These are phyloP conservation scores for Gasteruption jaculator DNA, from an alignment of 2,888 invertebrate genomes.

Conservation along the genomic window DNA sequence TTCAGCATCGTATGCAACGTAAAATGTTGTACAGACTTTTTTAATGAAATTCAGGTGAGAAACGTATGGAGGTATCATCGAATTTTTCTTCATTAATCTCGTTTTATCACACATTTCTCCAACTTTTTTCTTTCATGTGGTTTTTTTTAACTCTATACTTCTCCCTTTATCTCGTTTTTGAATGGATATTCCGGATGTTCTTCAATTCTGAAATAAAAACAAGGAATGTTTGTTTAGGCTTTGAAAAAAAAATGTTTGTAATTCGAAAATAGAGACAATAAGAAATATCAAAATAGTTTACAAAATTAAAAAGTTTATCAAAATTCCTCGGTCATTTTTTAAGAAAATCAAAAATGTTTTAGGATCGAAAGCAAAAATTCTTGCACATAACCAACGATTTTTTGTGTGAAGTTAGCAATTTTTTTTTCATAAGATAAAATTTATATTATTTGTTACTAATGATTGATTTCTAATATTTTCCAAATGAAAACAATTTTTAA, in stretches of 20 bases:
- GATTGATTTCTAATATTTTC: no score
- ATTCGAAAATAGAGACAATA: no score
- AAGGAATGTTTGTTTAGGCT: slow-evolving; percentile 3
- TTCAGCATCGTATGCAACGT: slow-evolving; percentile 94
- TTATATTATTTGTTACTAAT: no score
- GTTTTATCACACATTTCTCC: background rate
- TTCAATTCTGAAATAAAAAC: slow-evolving; percentile 54
- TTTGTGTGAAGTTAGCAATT: no score
- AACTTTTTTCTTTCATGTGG: background rate
- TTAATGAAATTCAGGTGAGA: slow-evolving; percentile 56
- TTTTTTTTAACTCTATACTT: background rate
- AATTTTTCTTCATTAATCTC: slow-evolving; percentile 9
- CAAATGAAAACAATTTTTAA: background rate
- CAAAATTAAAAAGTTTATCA: no score
- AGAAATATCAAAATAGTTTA: no score
- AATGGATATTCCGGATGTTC: slow-evolving; percentile 71
- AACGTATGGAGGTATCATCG: slow-evolving; percentile 19
- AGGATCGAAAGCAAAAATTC: no score
- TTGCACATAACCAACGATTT: no score
- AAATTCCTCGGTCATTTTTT: no score
- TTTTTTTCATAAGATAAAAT: no score
- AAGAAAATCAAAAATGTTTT: no score
- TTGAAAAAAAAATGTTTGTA: no score
- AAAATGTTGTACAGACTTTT: slow-evolving; percentile 94
- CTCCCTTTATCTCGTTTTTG: slow-evolving; percentile 30